Evolutionary conservation across 1,140 invertebrate genomes (phyloP).

Genomic region (Trichonephila clavipes): DNA sequence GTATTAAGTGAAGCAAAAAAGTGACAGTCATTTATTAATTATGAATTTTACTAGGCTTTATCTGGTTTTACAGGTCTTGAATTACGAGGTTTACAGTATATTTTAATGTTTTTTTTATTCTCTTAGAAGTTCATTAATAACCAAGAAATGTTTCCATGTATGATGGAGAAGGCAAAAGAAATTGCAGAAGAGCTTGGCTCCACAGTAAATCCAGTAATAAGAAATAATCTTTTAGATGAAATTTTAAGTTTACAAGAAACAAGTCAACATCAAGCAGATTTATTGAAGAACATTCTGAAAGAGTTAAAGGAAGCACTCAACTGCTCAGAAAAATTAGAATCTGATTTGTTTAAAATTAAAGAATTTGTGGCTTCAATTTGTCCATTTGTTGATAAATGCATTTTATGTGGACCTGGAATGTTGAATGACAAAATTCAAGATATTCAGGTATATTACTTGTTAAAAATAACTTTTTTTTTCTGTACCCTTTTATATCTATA

Average conservation of each 20-base stretch:
- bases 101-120: not conserved
- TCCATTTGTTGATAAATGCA: not conserved
- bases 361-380: not conserved
- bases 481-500: not conserved
- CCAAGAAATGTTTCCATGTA: not conserved
- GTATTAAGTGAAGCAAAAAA: too few relatives aligned
- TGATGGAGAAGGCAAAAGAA: not conserved
- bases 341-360: not conserved
- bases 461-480: not conserved
- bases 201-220: not conserved
- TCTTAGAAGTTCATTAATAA: not conserved
- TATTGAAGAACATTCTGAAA: not conserved
- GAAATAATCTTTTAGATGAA: not conserved
- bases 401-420: not conserved
- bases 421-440: not conserved
- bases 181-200: not conserved
- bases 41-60: too few relatives aligned
- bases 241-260: not conserved
- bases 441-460: not conserved
- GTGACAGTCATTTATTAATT: too few relatives aligned
- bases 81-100: too few relatives aligned
- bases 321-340: not conserved
- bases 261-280: conserved; percentile 4
- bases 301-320: not conserved
- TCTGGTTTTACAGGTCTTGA: too few relatives aligned